These are phyloP conservation scores for Hormaphis cornu DNA, from an alignment of 1,140 invertebrate species.

Conservation along the genomic window DNA sequence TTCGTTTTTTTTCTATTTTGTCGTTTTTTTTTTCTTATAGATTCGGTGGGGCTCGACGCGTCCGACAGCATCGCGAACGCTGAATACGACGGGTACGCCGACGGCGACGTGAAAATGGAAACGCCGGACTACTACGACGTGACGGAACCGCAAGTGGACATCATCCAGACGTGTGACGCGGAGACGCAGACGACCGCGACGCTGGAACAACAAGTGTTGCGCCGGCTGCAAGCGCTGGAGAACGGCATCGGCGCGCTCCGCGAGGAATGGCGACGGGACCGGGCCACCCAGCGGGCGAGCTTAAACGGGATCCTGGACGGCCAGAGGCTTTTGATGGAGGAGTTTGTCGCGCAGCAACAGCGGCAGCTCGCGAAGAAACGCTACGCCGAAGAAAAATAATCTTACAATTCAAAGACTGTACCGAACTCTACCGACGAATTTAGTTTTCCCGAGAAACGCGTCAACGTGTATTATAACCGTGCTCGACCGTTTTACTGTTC, in stretches of 20 bases:
- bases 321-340: background rate
- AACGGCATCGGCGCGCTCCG: background rate
- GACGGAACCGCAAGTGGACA: conserved; percentile 18
- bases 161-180: conserved; percentile 5
- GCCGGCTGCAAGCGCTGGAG: background rate
- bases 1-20: no score
- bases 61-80: background rate
- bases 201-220: background rate
- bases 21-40: background rate
- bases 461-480: no score
- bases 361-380: no score
- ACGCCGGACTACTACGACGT: background rate
- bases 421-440: no score
- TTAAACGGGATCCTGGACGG: background rate
- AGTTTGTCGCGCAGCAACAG: background rate
- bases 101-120: background rate
- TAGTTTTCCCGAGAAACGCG: no score
- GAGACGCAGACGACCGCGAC: background rate
- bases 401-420: no score
- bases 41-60: background rate
- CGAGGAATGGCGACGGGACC: background rate
- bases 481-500: no score
- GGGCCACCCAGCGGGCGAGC: background rate
- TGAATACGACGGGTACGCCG: background rate
- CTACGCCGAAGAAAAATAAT: no score